These are phyloP conservation scores for Ophraella communa DNA, from an alignment of 2,888 invertebrate genomes.

Conservation along the genomic window DNA sequence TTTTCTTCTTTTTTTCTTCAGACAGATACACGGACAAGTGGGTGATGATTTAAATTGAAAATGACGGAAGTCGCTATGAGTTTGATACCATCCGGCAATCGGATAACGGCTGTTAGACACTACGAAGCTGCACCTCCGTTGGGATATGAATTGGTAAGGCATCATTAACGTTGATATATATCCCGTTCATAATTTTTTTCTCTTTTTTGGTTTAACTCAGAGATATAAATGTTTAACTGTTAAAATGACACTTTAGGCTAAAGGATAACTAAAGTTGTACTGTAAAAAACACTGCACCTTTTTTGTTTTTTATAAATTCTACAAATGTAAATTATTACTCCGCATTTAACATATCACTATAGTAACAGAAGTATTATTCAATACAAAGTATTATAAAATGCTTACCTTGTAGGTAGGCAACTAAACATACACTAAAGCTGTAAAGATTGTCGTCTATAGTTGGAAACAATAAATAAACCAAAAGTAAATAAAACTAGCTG, in stretches of 20 bases:
- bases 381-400: not conserved
- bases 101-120: slow-evolving; percentile 58
- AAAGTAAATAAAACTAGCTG: too few relatives aligned
- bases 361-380: too few relatives aligned
- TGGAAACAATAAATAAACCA: not conserved
- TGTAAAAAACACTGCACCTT: not conserved
- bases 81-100: slow-evolving; percentile 63
- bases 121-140: slow-evolving; percentile 60
- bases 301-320: not conserved
- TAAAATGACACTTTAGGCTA: too few relatives aligned
- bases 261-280: slow-evolving; percentile 12
- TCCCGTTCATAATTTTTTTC: too few relatives aligned
- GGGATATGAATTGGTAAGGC: slow-evolving; percentile 55
- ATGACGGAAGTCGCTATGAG: slow-evolving; percentile 57
- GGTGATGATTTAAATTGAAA: slow-evolving; percentile 38
- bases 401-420: slow-evolving; percentile 10
- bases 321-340: not conserved
- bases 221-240: too few relatives aligned
- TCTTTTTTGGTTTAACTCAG: too few relatives aligned
- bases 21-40: slow-evolving; percentile 4
- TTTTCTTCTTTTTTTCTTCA: slow-evolving; percentile 35
- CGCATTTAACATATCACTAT: not conserved
- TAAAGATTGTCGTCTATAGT: not conserved
- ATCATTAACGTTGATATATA: not conserved
- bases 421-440: slow-evolving; percentile 4